Base-by-base conservation (phyloP, 2,888 invertebrate species). In the Acholoe squamosa region DNA sequence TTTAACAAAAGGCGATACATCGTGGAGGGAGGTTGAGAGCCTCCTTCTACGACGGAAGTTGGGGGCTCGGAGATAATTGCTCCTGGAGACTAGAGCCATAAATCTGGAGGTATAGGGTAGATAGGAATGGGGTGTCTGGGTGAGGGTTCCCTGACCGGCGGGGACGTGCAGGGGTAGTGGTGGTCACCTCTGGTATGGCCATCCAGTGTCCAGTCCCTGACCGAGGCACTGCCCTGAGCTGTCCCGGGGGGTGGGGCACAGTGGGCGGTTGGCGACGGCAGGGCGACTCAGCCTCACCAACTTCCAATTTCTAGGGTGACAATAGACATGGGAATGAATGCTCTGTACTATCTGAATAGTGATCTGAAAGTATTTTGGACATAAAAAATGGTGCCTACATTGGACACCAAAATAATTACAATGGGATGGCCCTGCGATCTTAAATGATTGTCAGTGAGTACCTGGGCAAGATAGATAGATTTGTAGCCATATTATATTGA, bases 141-240 rank as follows among this genome's bases (percentile, higher is more conserved):
- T 80, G 80, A 80, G 80, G 80, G 76, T 76, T 61, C n/a, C 22
- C 61, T 61, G 61, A 61, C 76, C 31, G 76, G 76, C 71, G 76
- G 76, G 25, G 28, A 76, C 43, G 10, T 43, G 10, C n/a, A 61
- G 61, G 61, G 61, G 61, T 19, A 14, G 61, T 14, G 61, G 14
- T 71, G 71, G 71, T 71, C 71, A 71, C 0, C 3, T 25, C 28
- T 43, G 10, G 43, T 3, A 19, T 28, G 71, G 71, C 28, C 71
- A 71, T 25, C 25, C 71, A 71, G 71, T 71, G 71, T 71, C 71
- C 71, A 61, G 43, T 43, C 61, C 61, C 22, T 80, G 34, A 19
- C 80, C 33, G 80, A 80, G 80, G 80, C 43, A 33, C 80, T 12
- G 80, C 22, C n/a, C 33, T 10, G 80, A 80, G 80, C 80, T 16